Evolutionary conservation across 1,140 invertebrate species (phyloP).

Genomic region (Pomphorhynchus laevis): DNA sequence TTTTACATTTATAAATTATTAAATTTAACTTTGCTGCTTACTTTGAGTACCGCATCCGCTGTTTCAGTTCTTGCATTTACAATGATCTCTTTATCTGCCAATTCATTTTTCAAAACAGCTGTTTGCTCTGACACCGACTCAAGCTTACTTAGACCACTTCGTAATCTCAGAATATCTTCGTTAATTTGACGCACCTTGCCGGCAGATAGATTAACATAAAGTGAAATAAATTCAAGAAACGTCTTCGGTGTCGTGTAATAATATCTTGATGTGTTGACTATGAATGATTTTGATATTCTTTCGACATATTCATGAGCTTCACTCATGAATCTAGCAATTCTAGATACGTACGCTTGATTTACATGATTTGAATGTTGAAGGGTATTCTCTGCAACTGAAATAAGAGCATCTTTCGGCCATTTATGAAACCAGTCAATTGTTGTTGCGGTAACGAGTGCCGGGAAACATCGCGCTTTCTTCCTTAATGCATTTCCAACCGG

Average conservation of each 20-base stretch:
- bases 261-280: constrained; percentile 7
- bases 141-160: background rate
- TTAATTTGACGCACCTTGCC: background rate
- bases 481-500: constrained; percentile 25
- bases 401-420: constrained; percentile 66
- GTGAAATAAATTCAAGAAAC: constrained; percentile 6
- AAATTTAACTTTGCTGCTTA: no score
- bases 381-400: constrained; percentile 28
- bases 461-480: constrained; percentile 46
- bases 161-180: background rate
- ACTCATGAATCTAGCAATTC: constrained; percentile 3
- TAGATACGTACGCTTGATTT: background rate
- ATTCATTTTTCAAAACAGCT: background rate
- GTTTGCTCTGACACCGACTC: background rate
- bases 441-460: constrained; percentile 64
- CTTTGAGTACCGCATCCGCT: background rate
- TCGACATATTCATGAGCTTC: constrained; percentile 9
- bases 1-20: no score
- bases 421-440: constrained; percentile 88
- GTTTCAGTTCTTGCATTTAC: background rate
- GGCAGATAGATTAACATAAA: background rate
- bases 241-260: constrained; percentile 10
- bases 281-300: background rate
- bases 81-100: background rate
- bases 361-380: constrained; percentile 15